Percentiles rank a stretch among this genome's conserved stretches.
These are phyloP conservation scores for Microcebus murinus DNA, from an alignment of 2,113 vertebrate species.

Conservation along the genomic window DNA sequence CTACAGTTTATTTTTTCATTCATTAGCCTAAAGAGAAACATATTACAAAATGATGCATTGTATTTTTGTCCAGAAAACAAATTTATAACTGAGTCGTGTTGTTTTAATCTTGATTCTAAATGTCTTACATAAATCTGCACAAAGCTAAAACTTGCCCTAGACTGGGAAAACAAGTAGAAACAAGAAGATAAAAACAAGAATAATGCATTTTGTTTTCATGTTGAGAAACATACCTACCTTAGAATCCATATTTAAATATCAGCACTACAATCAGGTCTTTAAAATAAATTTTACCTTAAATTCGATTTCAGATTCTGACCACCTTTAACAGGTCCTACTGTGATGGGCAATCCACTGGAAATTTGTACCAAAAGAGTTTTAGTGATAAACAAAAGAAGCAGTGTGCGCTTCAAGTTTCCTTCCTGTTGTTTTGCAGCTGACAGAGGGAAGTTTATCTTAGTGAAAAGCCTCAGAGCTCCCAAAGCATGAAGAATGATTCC, in stretches of 20 bases:
- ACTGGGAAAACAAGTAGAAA: neutral
- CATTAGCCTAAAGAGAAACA: constrained; percentile 17
- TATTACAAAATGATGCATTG: neutral
- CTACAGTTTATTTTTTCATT: constrained; percentile 35
- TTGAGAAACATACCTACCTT: neutral
- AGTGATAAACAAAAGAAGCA: neutral
- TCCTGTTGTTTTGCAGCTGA: neutral
- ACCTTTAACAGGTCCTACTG: neutral
- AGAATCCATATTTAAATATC: neutral
- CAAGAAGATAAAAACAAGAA: neutral
- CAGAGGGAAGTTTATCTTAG: neutral
- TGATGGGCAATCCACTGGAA: neutral
- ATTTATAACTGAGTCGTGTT: neutral
- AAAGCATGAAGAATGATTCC: neutral
- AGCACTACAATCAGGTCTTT: neutral
- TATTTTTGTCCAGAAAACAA: constrained; percentile 40
- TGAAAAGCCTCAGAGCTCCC: neutral
- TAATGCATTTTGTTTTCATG: neutral
- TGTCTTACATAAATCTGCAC: neutral
- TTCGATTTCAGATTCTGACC: neutral
- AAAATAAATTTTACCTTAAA: constrained; percentile 11
- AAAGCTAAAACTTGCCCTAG: neutral
- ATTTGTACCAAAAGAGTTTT: neutral
- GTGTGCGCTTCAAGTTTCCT: neutral
- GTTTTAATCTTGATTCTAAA: constrained; percentile 23